Base-by-base conservation (phyloP, 2,888 invertebrate genomes). In the Kryphioiulus occultus region DNA sequence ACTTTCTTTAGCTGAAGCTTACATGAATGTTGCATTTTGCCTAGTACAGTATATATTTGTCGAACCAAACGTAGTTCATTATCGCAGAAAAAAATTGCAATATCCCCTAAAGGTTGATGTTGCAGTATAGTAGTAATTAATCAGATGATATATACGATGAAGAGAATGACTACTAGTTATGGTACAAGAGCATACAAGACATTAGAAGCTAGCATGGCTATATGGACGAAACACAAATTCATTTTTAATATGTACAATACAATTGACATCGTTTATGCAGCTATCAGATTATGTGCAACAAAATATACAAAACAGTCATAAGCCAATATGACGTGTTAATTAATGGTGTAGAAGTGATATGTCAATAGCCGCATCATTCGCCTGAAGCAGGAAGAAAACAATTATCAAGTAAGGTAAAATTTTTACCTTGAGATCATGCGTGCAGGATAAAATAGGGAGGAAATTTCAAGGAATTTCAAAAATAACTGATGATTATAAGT, bases 181-280 rank as follows among this genome's bases (percentile, higher is more conserved):
- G 30, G 26, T 78, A 30, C 10, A 78, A 78, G 78, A 30, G 26
- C 78, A 32, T 78, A 78, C 30, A 78, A 0, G 30, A 78, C 78
- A 68, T 68, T 68, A 78, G 78, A 78, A 15, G 78, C 78, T 78
- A 32, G 78, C 30, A 17, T 30, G 78, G 78, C 78, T 78, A 78
- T 78, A 78, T 78, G 78, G 78, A 78, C 78, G 30, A 78, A 78
- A 78, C 78, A 78, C 78, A 78, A 39, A 3, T 85, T 85, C 85
- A 44, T 39, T 47, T 85, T 85, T 85, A 44, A 44, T 85, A 44
- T 85, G 42, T 85, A 85, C 44, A 47, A 85, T 44, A 85, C 42
- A 85, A 35, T 15, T 87, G 85, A 47, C 85, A 32, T 59, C 47
- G 35, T 87, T 87, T 87, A 30, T 85, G 44, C 42, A 87, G 42